Conservation (phyloP, 2,888 invertebrate species). For the Argyresthia albistria region DNA sequence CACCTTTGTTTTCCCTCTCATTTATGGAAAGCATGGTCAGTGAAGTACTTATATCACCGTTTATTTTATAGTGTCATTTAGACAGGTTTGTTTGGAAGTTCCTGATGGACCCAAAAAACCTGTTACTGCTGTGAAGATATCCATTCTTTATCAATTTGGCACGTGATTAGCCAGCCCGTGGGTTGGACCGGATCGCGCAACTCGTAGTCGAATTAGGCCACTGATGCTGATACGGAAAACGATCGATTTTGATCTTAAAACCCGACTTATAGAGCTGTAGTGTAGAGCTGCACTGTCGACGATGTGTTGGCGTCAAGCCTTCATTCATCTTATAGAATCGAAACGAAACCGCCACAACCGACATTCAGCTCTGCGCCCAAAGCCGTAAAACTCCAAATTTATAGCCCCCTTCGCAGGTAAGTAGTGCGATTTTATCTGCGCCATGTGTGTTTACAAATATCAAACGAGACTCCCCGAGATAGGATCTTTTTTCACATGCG, state of each 20-base stretch:
- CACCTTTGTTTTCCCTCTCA: no score
- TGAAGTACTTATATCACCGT: no score
- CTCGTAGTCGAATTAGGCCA: constrained; percentile 27
- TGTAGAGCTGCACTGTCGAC: constrained; percentile 8
- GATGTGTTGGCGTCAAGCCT: constrained; percentile 14
- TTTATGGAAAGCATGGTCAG: no score
- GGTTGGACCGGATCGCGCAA: constrained; percentile 25
- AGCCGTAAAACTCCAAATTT: constrained; percentile 31
- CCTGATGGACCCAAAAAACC: no score
- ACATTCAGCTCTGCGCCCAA: constrained; percentile 26
- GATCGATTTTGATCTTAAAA: constrained; percentile 24
- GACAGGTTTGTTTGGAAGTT: no score
- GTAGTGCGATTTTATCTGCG: constrained; percentile 30
- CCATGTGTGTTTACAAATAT: constrained; percentile 24
- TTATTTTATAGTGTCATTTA: no score
- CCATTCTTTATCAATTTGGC: constrained; percentile 10
- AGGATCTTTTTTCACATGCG: constrained; percentile 31
- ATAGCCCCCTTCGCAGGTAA: constrained; percentile 28
- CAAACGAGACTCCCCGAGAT: constrained; percentile 23
- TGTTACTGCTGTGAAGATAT: no score
- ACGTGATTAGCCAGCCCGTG: constrained; percentile 21
- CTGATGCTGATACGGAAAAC: constrained; percentile 24
- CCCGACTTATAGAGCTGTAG: constrained; percentile 22
- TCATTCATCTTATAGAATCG: constrained; percentile 15
- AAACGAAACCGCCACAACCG: constrained; percentile 8